Evolutionary conservation across 2,113 vertebrate genomes (phyloP), one percentile per base, ranked within the genome.

Genomic region (Pelecanus crispus): DNA sequence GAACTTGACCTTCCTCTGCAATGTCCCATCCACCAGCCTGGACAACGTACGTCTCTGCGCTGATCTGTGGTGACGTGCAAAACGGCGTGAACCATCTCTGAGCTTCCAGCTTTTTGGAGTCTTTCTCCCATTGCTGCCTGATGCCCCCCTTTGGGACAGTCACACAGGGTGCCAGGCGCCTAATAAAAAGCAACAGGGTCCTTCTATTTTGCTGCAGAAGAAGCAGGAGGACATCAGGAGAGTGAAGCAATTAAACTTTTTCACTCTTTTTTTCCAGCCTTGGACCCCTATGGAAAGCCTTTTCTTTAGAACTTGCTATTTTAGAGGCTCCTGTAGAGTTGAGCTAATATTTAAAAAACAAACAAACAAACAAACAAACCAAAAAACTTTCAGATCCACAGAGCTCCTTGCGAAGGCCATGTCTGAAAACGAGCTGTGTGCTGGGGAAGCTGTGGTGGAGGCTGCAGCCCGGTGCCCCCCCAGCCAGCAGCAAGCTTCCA

Each of bases 61-160:
- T 17, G 58, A 61, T 36, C 1, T 0, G 0, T 3, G 7, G 25
- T 10, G 81, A 71, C 17, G 1, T 24, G 38, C 34, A 79, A 16
- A 74, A 17, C 4, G 2, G 7, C 5, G 55, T n/a, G 58, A 70
- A 36, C 42, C 26, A 14, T 15, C 36, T 29, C 36, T 36, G 53
- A 61, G 63, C 63, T 78, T 68, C 40, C 36, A 75, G 44, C 38
- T 86, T 21, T 40, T 15, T 58, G 53, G 32, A 38, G 29, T 42
- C 38, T 65, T 72, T 80, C 52, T 83, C 67, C n/a, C 13, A 2
- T 6, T 1, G 2, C 32, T 52, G 47, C 44, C 49, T 75, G 53
- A 29, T 73, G 45, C 19, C 38, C 22, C 6, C 1, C 12, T 74
- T 47, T 58, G 77, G 44, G n/a, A 29, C 53, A 89, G 38, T 36